These are phyloP conservation scores for Macroramphosus scolopax DNA, from an alignment of 2,797 vertebrate species.

Conservation along the genomic window DNA sequence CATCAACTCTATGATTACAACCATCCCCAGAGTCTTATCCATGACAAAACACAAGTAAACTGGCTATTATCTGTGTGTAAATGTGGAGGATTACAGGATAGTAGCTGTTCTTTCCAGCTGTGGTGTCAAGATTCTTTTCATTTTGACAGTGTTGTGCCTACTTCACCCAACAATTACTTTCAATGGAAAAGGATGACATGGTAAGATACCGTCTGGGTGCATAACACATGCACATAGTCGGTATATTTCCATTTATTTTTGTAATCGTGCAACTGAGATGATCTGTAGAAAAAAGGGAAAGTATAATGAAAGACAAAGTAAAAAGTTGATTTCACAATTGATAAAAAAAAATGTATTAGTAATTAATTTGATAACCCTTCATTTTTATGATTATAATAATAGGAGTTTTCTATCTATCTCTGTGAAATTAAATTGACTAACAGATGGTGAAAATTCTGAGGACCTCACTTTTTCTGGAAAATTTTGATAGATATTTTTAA, in stretches of 20 bases:
- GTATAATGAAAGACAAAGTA: too few species aligned
- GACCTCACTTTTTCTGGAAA: too few species aligned
- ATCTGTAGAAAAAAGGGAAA: constrained; percentile 5
- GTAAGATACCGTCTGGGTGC: background rate
- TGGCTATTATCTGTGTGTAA: constrained; percentile 17
- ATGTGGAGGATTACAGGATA: constrained; percentile 19
- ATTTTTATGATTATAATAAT: too few species aligned
- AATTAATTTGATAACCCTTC: too few species aligned
- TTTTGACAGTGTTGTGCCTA: constrained; percentile 20
- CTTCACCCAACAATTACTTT: constrained; percentile 24
- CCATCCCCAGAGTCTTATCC: constrained; percentile 15
- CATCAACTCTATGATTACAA: constrained; percentile 58
- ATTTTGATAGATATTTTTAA: too few species aligned
- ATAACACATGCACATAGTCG: constrained; percentile 9
- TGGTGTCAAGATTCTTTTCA: constrained; percentile 39
- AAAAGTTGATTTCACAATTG: background rate
- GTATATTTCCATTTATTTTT: constrained; percentile 12
- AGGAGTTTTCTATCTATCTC: too few species aligned
- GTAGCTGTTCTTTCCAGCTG: constrained; percentile 32
- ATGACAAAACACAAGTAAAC: constrained; percentile 15
- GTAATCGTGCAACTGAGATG: too few species aligned
- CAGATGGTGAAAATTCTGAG: too few species aligned
- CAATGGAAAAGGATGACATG: constrained; percentile 50
- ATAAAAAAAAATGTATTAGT: too few species aligned
- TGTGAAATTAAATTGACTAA: too few species aligned